A percentile compares a stretch with the other conserved stretches of the same genome.
phyloP scores from a whole-genome alignment of 2,113 vertebrate species.

The Tetrao urogallus region DNA sequence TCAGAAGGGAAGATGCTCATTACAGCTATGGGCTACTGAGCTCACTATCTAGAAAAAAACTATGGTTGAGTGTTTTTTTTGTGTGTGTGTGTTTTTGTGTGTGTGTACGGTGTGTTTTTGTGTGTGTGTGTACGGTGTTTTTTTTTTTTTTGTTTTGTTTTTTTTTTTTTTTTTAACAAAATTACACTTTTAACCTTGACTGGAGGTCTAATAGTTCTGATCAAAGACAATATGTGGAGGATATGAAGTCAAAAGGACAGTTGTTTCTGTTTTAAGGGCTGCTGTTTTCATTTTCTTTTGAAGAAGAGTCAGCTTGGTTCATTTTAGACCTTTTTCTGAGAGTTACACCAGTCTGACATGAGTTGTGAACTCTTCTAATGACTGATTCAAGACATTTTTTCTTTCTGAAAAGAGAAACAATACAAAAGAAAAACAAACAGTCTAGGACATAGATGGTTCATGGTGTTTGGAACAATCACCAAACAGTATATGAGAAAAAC shows the following conservation, averaged over 20 bases:
- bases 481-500: neutral
- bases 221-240: slow-evolving; percentile 6
- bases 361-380: slow-evolving; percentile 38
- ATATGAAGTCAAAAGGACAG: neutral
- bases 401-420: neutral
- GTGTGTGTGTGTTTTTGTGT: too few relatives aligned
- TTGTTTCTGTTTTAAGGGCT: slow-evolving; percentile 41
- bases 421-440: neutral
- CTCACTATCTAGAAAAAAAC: neutral
- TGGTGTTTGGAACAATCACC: slow-evolving; percentile 26
- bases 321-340: slow-evolving; percentile 43
- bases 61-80: too few relatives aligned
- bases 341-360: slow-evolving; percentile 3
- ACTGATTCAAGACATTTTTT: slow-evolving; percentile 17
- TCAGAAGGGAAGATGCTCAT: neutral
- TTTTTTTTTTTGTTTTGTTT: neutral
- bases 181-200: neutral
- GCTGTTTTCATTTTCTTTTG: slow-evolving; percentile 57
- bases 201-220: neutral
- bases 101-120: too few relatives aligned
- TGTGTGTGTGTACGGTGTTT: too few relatives aligned
- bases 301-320: slow-evolving; percentile 52
- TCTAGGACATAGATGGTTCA: slow-evolving; percentile 2
- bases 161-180: neutral
- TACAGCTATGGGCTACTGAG: neutral